These are phyloP conservation scores for Heliconius eleuchia DNA, from an alignment of 1,140 invertebrate genomes.

Conservation along the genomic window DNA sequence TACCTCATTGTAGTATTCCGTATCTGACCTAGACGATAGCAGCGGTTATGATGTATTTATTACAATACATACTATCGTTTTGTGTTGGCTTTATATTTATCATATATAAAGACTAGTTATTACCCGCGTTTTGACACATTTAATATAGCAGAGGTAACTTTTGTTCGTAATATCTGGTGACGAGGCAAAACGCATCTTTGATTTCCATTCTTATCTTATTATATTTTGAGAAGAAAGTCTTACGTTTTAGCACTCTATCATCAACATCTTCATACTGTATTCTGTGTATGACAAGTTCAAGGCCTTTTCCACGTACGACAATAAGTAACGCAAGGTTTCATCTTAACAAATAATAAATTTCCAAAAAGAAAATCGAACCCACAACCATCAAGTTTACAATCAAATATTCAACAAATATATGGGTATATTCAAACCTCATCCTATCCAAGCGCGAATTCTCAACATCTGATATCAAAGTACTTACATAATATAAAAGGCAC, in stretches of 20 bases:
- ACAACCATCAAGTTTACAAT: too few species aligned
- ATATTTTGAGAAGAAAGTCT: too few species aligned
- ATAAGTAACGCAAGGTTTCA: too few species aligned
- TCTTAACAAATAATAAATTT: not conserved
- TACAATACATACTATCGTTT: not conserved
- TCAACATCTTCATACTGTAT: not conserved
- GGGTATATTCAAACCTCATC: not conserved
- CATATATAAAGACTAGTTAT: too few species aligned
- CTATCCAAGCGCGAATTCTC: not conserved
- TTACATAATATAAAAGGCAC: constrained; percentile 1
- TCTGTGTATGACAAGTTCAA: not conserved
- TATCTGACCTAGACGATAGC: not conserved
- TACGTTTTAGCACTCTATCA: too few species aligned
- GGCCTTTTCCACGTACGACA: not conserved
- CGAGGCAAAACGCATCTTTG: too few species aligned
- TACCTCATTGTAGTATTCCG: not conserved
- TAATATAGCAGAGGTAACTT: too few species aligned
- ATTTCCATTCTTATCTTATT: too few species aligned
- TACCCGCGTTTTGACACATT: too few species aligned
- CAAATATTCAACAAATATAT: not conserved
- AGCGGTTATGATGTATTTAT: constrained; percentile 3
- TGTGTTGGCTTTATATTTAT: too few species aligned
- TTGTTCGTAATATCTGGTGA: too few species aligned
- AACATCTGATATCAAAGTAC: not conserved
- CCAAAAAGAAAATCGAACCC: too few species aligned